These are phyloP conservation scores for Synanthedon myopaeformis DNA, from an alignment of 2,888 invertebrate genomes.

Conservation along the genomic window DNA sequence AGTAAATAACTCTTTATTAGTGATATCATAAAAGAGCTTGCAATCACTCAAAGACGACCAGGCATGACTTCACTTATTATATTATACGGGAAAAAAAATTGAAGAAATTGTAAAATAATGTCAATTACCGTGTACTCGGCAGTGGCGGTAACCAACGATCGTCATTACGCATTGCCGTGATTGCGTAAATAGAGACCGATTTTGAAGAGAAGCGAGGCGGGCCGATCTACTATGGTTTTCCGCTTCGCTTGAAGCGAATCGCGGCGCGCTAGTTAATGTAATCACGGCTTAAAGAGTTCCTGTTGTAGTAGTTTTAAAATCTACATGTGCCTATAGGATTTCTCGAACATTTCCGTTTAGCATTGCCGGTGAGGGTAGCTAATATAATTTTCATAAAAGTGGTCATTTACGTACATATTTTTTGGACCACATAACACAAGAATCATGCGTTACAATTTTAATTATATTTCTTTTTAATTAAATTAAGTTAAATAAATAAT, in stretches of 20 bases:
- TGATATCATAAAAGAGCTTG: too few species aligned
- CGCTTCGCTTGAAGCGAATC: conserved; percentile 45
- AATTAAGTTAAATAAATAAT: too few species aligned
- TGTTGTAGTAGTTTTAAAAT: not conserved
- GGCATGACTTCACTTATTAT: conserved; percentile 46
- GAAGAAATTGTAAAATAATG: conserved; percentile 66
- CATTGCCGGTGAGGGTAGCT: too few species aligned
- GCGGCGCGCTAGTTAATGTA: conserved; percentile 48
- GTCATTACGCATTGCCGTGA: conserved; percentile 63
- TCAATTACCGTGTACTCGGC: conserved; percentile 55
- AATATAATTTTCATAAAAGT: too few species aligned
- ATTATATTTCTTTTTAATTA: too few species aligned
- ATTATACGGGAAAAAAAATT: conserved; percentile 45
- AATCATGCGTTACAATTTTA: too few species aligned
- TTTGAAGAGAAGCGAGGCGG: conserved; percentile 46
- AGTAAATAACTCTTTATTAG: too few species aligned
- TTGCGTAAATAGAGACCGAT: conserved; percentile 58
- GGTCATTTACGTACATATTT: too few species aligned
- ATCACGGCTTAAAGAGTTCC: conserved; percentile 23
- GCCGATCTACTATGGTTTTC: conserved; percentile 40
- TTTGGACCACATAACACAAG: too few species aligned
- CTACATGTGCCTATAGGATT: not conserved
- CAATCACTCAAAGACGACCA: conserved; percentile 29
- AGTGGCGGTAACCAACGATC: conserved; percentile 50
- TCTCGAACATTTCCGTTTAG: too few species aligned